phyloP scores from a whole-genome alignment of 1,140 invertebrate species.

The Polyergus mexicanus region DNA sequence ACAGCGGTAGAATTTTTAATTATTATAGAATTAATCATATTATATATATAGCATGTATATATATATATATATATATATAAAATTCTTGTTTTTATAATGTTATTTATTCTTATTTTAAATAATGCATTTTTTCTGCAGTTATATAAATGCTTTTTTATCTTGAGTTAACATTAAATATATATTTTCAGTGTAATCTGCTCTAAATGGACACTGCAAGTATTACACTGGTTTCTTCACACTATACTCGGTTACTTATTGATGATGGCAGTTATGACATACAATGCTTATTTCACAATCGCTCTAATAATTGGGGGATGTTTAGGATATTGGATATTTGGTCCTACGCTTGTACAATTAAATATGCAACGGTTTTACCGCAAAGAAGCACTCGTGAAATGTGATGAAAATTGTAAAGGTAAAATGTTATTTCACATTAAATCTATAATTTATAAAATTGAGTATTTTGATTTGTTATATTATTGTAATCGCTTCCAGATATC shows the following conservation, averaged over 20 bases:
- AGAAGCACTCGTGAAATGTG: conserved; percentile 73
- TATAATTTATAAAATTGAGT: background rate
- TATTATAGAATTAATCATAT: background rate
- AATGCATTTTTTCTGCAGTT: background rate
- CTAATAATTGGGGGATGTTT: conserved; percentile 92
- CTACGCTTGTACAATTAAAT: conserved; percentile 77
- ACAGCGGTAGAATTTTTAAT: background rate
- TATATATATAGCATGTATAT: background rate
- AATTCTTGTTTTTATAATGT: background rate
- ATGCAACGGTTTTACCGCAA: conserved; percentile 72
- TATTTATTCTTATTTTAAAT: background rate
- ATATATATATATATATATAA: background rate
- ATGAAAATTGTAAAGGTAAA: conserved; percentile 81
- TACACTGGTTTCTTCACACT: conserved; percentile 86
- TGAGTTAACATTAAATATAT: conserved; percentile 28
- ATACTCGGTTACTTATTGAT: conserved; percentile 94
- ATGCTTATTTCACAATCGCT: conserved; percentile 92
- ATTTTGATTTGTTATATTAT: conserved; percentile 1
- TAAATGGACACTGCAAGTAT: conserved; percentile 80
- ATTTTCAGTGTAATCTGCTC: conserved; percentile 70
- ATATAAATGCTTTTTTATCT: conserved; percentile 26
- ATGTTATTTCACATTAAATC: conserved; percentile 14
- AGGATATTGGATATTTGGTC: conserved; percentile 90
- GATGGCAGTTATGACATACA: conserved; percentile 96
- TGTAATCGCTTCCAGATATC: conserved; percentile 72